phyloP scores from a whole-genome alignment of 2,113 vertebrate genomes.

The Catharus minimus region DNA sequence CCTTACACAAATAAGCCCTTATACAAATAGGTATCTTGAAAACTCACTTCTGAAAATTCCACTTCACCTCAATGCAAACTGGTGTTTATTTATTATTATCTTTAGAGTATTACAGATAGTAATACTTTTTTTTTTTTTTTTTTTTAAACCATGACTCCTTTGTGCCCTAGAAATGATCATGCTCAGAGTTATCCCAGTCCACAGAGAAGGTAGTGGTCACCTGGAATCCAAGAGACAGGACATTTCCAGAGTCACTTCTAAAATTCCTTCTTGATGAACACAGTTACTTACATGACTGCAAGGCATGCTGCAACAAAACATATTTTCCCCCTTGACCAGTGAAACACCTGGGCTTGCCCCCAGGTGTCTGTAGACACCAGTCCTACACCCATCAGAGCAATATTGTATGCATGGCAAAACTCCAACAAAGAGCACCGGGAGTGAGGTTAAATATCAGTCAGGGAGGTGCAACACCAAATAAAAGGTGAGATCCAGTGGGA shows the following conservation, averaged over 20 bases:
- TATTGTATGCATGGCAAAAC: background rate
- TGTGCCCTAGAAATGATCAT: background rate
- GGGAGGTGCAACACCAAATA: slow-evolving; percentile 25
- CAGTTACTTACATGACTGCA: background rate
- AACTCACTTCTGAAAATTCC: background rate
- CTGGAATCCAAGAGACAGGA: background rate
- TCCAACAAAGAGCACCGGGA: slow-evolving; percentile 22
- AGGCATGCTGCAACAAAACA: background rate
- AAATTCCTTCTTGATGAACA: background rate
- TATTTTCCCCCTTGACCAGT: background rate
- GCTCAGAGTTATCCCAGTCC: background rate
- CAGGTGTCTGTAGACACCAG: background rate
- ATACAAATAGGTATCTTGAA: background rate
- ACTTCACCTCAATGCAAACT: background rate
- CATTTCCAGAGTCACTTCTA: background rate
- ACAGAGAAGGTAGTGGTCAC: background rate
- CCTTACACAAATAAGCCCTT: background rate
- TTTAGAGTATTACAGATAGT: background rate
- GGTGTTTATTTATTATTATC: background rate
- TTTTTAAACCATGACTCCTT: background rate
- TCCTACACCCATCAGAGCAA: background rate
- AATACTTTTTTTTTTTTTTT: too few relatives aligned
- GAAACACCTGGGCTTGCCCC: slow-evolving; percentile 2
- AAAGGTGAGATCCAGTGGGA: slow-evolving; percentile 45
- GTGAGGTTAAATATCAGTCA: slow-evolving; percentile 21